Base-by-base conservation (phyloP, 2,888 invertebrate genomes). In the Julus scanicus region DNA sequence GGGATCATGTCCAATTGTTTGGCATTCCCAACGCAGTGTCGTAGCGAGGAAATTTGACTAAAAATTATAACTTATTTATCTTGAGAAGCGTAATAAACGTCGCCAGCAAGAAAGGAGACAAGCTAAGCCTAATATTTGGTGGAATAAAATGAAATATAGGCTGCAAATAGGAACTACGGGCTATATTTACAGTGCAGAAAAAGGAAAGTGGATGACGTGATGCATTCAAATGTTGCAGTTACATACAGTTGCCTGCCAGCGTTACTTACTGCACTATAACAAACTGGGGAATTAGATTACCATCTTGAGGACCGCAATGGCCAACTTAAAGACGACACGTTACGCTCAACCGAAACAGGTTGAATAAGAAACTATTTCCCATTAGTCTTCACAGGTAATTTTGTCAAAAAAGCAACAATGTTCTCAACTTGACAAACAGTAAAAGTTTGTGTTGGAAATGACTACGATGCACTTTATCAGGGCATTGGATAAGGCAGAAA, bases 51-150 rank as follows among this genome's bases (percentile, higher is more conserved):
- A 85, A 48, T 85, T 40, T 85, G 48, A 44, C 85, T 85, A 85
- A 85, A 85, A 48, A 85, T 85, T 85, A 40, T 49, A 85, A 85
- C 85, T 39, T 40, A 85, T 85, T 39, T 85, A 85, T 85, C 85
- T 85, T n/a, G 44, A 85, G 20, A 85, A 85, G 8, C 29, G 71
- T 29, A 80, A 80, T 80, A 80, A 80, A 80, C 80, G 37, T 80
- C 80, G 80, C 37, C 37, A 37, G 37, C 37, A 2, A 13, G 37
- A 37, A 20, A 80, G 29, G 20, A 29, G 6, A 29, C n/a, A 11
- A 29, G 71, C 20, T 5, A 29, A 71, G 71, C 9, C 71, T 29
- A 29, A 9, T 29, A 29, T 29, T 17, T 29, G 71, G 71, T 2
- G 71, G 29, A 20, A 71, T 6, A 20, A 71, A 71, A 71, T 71